A percentile compares a stretch with the other conserved stretches of the same genome.
These are phyloP conservation scores for Verasper variegatus DNA, from an alignment of 2,113 vertebrate species.

Conservation along the genomic window DNA sequence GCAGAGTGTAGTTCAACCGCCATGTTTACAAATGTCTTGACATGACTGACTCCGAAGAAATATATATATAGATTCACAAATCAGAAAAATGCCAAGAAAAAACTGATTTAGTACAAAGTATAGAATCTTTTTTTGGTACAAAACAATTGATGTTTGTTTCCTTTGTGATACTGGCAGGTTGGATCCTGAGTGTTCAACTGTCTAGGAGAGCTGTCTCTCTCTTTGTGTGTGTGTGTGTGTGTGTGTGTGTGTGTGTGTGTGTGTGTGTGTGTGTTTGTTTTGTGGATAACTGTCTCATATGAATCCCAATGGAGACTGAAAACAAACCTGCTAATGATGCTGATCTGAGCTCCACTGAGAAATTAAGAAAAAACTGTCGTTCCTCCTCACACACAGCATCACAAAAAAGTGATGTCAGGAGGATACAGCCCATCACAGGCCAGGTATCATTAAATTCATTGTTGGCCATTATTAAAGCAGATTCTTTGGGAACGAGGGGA, in stretches of 20 bases:
- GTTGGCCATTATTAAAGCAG: neutral
- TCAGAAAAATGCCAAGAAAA: neutral
- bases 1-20: neutral
- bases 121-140: neutral
- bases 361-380: conserved; percentile 6
- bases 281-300: conserved; percentile 7
- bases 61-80: conserved; percentile 6
- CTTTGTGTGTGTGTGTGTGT: neutral
- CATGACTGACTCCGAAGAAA: neutral
- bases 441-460: neutral
- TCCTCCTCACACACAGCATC: neutral
- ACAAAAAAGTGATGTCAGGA: neutral
- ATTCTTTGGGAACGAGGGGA: neutral
- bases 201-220: neutral
- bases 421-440: neutral
- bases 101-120: neutral
- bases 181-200: conserved; percentile 8
- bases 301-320: conserved; percentile 26
- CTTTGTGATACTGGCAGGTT: neutral
- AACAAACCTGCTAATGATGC: conserved; percentile 8
- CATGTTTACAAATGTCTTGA: neutral
- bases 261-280: neutral
- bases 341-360: neutral
- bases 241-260: neutral
- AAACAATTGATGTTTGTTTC: neutral